phyloP scores from a whole-genome alignment of 2,113 vertebrate species.

The Saguinus midas region DNA sequence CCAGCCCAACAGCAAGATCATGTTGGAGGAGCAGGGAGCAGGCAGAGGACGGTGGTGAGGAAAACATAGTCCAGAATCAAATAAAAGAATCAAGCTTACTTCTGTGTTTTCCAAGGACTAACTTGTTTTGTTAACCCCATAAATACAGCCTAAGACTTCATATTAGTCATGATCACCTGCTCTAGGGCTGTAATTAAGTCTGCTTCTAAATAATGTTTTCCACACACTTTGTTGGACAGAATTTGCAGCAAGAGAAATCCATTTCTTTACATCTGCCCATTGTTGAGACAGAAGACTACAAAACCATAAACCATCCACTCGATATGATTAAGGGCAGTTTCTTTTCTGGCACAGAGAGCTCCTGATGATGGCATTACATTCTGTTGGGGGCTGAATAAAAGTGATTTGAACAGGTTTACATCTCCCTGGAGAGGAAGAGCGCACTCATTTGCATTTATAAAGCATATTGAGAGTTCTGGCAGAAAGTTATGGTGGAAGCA shows the following conservation, averaged over 20 bases:
- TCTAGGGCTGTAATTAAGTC: not conserved
- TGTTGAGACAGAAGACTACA: not conserved
- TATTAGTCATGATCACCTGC: not conserved
- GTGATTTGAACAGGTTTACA: constrained; percentile 74
- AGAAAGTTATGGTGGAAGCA: constrained; percentile 78
- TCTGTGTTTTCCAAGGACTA: not conserved
- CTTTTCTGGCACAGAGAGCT: constrained; percentile 43
- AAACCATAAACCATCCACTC: not conserved
- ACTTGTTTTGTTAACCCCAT: constrained; percentile 1
- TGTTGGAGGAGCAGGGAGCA: not conserved
- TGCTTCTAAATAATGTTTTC: constrained; percentile 16
- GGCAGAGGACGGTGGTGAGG: not conserved
- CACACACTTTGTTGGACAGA: not conserved
- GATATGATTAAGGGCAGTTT: constrained; percentile 53
- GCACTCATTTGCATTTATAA: constrained; percentile 79
- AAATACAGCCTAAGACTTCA: not conserved
- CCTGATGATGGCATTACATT: constrained; percentile 54
- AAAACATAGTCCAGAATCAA: not conserved
- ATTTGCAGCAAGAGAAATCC: not conserved
- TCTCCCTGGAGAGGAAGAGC: constrained; percentile 65
- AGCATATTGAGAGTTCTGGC: constrained; percentile 78
- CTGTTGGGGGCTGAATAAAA: constrained; percentile 68
- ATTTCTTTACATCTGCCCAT: not conserved
- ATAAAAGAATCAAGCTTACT: not conserved
- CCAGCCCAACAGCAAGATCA: not conserved